A percentile compares a stretch with the other conserved stretches of the same genome.
These are phyloP conservation scores for Cololabis saira DNA, from an alignment of 2,113 vertebrate genomes.

Conservation along the genomic window DNA sequence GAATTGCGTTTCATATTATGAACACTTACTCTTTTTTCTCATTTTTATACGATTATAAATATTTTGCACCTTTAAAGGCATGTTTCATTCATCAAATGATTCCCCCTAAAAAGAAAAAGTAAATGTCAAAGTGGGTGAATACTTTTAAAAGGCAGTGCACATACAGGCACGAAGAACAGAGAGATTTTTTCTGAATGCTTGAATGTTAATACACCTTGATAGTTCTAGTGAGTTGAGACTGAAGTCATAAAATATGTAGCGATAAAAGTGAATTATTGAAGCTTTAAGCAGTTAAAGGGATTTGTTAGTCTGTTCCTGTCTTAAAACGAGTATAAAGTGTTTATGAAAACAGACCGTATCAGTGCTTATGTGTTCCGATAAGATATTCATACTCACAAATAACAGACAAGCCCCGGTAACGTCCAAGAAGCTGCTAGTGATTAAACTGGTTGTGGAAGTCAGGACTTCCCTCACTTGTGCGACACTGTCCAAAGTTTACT, in stretches of 20 bases:
- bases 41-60: too few relatives aligned
- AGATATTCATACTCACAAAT: neutral
- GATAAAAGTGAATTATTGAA: conserved; percentile 57
- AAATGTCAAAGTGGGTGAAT: neutral
- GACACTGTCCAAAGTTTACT: neutral
- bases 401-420: neutral
- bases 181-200: neutral
- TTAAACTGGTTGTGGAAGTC: conserved; percentile 16
- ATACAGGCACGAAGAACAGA: neutral
- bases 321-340: conserved; percentile 5
- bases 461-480: conserved; percentile 11
- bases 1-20: too few relatives aligned
- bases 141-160: neutral
- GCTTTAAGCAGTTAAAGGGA: conserved; percentile 5
- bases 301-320: conserved; percentile 28
- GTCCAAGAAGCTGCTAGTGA: neutral
- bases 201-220: conserved; percentile 49
- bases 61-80: too few relatives aligned
- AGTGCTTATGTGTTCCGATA: conserved; percentile 8
- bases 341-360: neutral
- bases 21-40: too few relatives aligned
- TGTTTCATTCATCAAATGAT: too few relatives aligned
- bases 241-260: conserved; percentile 52
- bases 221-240: conserved; percentile 43
- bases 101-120: neutral